Evolutionary conservation across 2,888 invertebrate species (phyloP), one percentile per base, ranked within the genome.

Genomic region (Idaea dimidiata): DNA sequence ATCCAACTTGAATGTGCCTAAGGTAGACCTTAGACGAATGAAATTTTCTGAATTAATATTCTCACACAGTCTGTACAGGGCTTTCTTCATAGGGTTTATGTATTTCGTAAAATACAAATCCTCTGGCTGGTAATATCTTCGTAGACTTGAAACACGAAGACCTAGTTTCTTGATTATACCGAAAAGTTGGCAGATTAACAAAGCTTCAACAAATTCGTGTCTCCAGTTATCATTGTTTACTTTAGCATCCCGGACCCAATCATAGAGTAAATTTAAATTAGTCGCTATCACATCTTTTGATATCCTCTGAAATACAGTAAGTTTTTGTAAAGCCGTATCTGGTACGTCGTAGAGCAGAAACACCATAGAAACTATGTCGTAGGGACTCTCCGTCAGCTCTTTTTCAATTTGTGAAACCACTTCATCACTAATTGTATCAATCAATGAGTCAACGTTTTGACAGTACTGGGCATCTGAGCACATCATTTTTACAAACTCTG

Each of bases 261-360:
- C 87, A 54, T 81, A 83, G 3, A 92, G 72, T 60, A 91, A 74
- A 68, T 87, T 85, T 24, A 86, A 70, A 57, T 82, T 83, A 18
- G 75, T 80, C 3, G 73, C 72, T 6, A 76, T 69, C n/a, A 73
- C 63, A 65, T 87, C 88, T 63, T 76, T 83, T 1, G 81, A 80
- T 18, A 89, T 77, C 59, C 85, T 75, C 72, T 91, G 87, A 65
- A 82, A 86, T 3, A 91, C 80, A 53, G 80, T 77, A 6, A 91
- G 78, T 10, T 87, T 78, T 68, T 91, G 85, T 57, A 91, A 72
- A 4, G 91, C 91, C 1, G 89, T 89, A 64, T 88, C 85, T 0
- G 91, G 88, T 14, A 83, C 76, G 57, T 91, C 87, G 62, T 92
- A 92, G 2, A 92, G 69, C 6, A 92, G 79, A 70, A 91, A 92